Conservation (phyloP, 2,888 invertebrate species). For the Thalpophila matura region DNA sequence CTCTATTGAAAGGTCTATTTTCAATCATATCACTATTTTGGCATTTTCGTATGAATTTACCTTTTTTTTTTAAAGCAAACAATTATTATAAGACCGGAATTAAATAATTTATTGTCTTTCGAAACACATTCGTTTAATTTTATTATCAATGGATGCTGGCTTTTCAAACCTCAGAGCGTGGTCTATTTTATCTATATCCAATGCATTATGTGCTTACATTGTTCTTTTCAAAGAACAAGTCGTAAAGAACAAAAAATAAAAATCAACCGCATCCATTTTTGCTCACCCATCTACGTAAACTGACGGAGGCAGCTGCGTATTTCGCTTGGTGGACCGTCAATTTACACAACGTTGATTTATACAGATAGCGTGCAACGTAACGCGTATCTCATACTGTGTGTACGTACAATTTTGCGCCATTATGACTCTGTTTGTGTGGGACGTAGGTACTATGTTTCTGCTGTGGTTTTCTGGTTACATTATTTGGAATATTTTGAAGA, state of each 20-base stretch:
- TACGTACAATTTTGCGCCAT: constrained; percentile 59
- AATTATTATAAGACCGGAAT: too few relatives aligned
- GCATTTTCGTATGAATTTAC: too few relatives aligned
- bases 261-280: constrained; percentile 46
- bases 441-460: constrained; percentile 30
- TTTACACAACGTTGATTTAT: constrained; percentile 74
- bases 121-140: too few relatives aligned
- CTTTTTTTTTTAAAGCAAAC: too few relatives aligned
- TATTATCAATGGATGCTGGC: too few relatives aligned
- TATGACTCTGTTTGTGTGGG: constrained; percentile 56
- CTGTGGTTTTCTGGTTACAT: constrained; percentile 1
- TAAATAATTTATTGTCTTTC: too few relatives aligned
- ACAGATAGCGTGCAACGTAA: constrained; percentile 68
- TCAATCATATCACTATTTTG: too few relatives aligned
- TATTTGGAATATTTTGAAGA: neutral
- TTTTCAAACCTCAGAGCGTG: too few relatives aligned
- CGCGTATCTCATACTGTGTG: constrained; percentile 63
- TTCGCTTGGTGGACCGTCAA: constrained; percentile 75
- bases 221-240: too few relatives aligned
- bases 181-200: too few relatives aligned
- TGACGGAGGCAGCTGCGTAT: constrained; percentile 73
- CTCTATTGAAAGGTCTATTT: too few relatives aligned
- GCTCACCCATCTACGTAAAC: constrained; percentile 37
- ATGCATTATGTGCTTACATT: too few relatives aligned
- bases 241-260: neutral